Evolutionary conservation across 2,797 vertebrate genomes (phyloP).

Genomic region (Moxostoma hubbsi): DNA sequence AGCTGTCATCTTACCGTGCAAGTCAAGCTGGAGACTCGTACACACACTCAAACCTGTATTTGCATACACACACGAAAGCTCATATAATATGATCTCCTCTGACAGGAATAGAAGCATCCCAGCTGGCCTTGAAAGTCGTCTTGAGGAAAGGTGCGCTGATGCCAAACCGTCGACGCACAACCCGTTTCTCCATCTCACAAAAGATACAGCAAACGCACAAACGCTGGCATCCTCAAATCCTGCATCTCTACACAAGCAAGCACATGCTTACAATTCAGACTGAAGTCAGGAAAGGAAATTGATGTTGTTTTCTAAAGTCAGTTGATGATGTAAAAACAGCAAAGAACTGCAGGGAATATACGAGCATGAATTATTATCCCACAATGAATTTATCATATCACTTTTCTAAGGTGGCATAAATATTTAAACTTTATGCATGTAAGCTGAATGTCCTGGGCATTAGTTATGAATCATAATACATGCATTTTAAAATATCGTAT

Average conservation of each 20-base stretch:
- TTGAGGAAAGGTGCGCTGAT: conserved; percentile 72
- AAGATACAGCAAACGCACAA: conserved; percentile 10
- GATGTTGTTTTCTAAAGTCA: conserved; percentile 18
- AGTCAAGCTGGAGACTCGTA: conserved; percentile 24
- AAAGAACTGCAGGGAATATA: neutral
- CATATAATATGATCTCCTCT: conserved; percentile 69
- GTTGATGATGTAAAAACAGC: neutral
- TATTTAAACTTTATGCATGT: conserved; percentile 27
- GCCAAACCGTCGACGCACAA: conserved; percentile 68
- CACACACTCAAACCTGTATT: conserved; percentile 3
- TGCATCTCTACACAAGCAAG: conserved; percentile 8
- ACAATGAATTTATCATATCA: conserved; percentile 12
- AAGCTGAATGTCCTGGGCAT: conserved; percentile 6
- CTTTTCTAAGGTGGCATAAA: conserved; percentile 25
- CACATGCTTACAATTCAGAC: conserved; percentile 12
- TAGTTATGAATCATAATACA: conserved; percentile 28
- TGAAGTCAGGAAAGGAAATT: conserved; percentile 11
- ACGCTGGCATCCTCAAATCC: neutral
- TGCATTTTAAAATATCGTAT: neutral
- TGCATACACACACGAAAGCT: conserved; percentile 48
- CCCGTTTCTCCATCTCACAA: conserved; percentile 15
- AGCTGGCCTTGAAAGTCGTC: conserved; percentile 71
- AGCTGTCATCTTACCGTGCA: conserved; percentile 45
- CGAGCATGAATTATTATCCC: conserved; percentile 22
- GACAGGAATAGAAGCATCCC: conserved; percentile 74